phyloP scores from a whole-genome alignment of 2,797 vertebrate genomes.

The Cottoperca gobio region DNA sequence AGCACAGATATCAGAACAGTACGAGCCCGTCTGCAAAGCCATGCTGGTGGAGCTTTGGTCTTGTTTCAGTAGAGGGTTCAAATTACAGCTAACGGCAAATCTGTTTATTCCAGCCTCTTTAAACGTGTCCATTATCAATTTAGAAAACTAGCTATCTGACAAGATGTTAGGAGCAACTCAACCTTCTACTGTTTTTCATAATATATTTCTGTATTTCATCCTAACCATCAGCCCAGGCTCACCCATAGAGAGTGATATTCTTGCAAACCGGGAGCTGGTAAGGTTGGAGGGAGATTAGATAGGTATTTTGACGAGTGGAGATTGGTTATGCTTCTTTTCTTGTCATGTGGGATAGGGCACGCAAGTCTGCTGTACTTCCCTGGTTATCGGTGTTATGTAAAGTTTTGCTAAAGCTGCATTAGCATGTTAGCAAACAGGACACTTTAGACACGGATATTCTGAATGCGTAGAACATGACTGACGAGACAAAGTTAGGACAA shows the following conservation, averaged over 20 bases:
- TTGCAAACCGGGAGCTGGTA: slow-evolving; percentile 29
- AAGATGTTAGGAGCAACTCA: slow-evolving; percentile 45
- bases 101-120: slow-evolving; percentile 53
- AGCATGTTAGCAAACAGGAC: slow-evolving; percentile 42
- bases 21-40: slow-evolving; percentile 65
- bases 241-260: slow-evolving; percentile 14
- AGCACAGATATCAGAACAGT: slow-evolving; percentile 71
- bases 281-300: slow-evolving; percentile 43
- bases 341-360: slow-evolving; percentile 12
- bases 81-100: slow-evolving; percentile 58
- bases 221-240: slow-evolving; percentile 38
- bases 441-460: slow-evolving; percentile 9
- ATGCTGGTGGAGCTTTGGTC: slow-evolving; percentile 76
- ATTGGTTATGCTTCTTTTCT: slow-evolving; percentile 42
- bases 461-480: slow-evolving; percentile 36
- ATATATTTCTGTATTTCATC: slow-evolving; percentile 39
- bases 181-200: slow-evolving; percentile 28
- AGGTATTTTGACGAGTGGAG: slow-evolving; percentile 25
- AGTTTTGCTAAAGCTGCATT: slow-evolving; percentile 43
- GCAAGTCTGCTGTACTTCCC: slow-evolving; percentile 18
- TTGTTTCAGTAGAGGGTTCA: slow-evolving; percentile 59
- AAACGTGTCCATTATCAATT: slow-evolving; percentile 51
- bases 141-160: slow-evolving; percentile 31
- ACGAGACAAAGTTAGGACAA: slow-evolving; percentile 62
- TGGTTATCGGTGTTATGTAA: slow-evolving; percentile 24